Evolutionary conservation across 64 coral and sea anemone genomes (phyloP), one percentile per base, ranked within the genome.

Genomic region (Porites lutea): DNA sequence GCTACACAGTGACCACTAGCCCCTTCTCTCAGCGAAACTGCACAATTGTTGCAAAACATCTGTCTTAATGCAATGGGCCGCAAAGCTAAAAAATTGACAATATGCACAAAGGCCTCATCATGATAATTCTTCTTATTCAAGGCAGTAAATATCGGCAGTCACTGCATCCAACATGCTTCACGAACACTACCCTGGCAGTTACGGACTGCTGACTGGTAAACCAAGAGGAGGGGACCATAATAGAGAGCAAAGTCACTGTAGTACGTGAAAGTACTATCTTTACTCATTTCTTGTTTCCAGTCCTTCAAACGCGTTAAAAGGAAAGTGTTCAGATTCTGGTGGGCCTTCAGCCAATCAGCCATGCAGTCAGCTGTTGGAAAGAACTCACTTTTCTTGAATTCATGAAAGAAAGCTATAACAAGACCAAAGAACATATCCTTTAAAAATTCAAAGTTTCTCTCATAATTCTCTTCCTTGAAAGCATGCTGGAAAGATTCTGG

Each of bases 101-200:
- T 52, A 70, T 87, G 84, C 37, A 87, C 84, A 50, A 87, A 55
- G 18, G 84, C 84, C 67, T 87, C 84, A 20, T 21, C 49, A n/a
- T 45, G 20, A 50, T 87, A 87, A 52, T 87, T 87, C n/a, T 52
- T 21, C 22, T 71, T 71, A 6, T 72, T 13, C 13, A 87, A 21
- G 13, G 19, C n/a, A 18, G 66, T 14, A 72, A 87, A 87, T 19
- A 87, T 72, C 44, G 84, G 84, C 10, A 72, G 63, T 15, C 72
- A 48, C 23, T 45, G 19, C 63, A 71, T 71, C 63, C 84, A 83
- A 9, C 52, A 54, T 45, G 77, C 77, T 79, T 79, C 77, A n/a
- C 23, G 77, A 47, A 48, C 18, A 19, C 0, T 79, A 19, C 77
- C 77, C 21, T 48, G 23, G 13, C 77, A 21, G 50, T 52, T 47